These are phyloP conservation scores for Xyrauchen texanus DNA, from an alignment of 2,113 vertebrate species.

Conservation along the genomic window DNA sequence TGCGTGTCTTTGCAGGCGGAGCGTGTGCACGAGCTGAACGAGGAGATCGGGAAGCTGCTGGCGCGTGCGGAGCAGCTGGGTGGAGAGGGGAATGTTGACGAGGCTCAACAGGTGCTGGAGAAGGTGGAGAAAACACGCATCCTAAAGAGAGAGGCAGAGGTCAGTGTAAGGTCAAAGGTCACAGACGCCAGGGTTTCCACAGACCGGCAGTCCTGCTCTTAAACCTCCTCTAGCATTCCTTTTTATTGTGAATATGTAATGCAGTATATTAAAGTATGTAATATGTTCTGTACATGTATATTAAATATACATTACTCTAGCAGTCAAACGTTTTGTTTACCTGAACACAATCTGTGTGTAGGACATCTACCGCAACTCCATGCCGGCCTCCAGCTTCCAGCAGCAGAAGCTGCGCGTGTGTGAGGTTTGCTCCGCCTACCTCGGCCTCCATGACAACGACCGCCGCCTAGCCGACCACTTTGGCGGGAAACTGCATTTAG, in stretches of 20 bases:
- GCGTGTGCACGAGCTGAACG: conserved; percentile 95
- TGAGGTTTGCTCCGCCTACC: conserved; percentile 96
- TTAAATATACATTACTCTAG: too few species aligned
- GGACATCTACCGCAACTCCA: conserved; percentile 98
- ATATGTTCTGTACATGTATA: too few species aligned
- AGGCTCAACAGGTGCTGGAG: conserved; percentile 95
- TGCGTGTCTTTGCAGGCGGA: conserved; percentile 80
- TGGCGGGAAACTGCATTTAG: conserved; percentile 95
- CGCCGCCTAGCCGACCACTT: conserved; percentile 96
- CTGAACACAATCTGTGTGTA: conserved; percentile 69
- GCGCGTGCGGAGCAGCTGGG: conserved; percentile 95
- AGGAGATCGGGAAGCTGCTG: conserved; percentile 97
- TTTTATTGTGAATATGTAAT: neutral
- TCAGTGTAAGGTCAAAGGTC: conserved; percentile 61
- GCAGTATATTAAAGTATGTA: too few species aligned
- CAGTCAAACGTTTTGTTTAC: too few species aligned
- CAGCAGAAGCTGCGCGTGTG: conserved; percentile 97
- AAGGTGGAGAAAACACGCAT: conserved; percentile 94
- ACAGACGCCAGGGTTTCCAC: neutral
- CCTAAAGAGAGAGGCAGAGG: conserved; percentile 97
- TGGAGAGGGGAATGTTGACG: conserved; percentile 95
- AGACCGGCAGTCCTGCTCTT: too few species aligned
- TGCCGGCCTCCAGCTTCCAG: conserved; percentile 98
- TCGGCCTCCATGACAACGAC: conserved; percentile 98
- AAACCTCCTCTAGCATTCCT: too few species aligned